Evolutionary conservation across 30 jellyfish, hydroid and myxozoan species (phyloP).

Genomic region (Hydractinia symbiolongicarpus): DNA sequence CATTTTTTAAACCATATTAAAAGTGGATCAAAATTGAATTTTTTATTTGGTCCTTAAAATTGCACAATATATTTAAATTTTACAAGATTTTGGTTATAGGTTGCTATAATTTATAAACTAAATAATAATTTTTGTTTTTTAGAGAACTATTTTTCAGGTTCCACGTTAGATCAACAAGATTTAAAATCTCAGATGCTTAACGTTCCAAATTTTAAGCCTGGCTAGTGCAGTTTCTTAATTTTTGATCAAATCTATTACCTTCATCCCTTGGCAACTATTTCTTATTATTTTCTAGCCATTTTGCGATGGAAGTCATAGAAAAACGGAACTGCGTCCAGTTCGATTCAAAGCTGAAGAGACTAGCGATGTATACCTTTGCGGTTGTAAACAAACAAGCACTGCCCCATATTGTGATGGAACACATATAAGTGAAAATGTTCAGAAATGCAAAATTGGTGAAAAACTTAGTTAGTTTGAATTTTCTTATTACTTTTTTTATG

Average conservation of each 20-base stretch:
- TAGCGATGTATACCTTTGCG: constrained; percentile 57
- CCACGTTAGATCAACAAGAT: too few relatives aligned
- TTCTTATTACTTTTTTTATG: background rate
- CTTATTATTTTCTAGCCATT: constrained; percentile 50
- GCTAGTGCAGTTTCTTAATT: background rate
- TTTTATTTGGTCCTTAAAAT: too few relatives aligned
- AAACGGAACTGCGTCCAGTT: constrained; percentile 58
- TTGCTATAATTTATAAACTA: too few relatives aligned
- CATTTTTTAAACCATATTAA: too few relatives aligned
- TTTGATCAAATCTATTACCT: background rate
- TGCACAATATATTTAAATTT: background rate
- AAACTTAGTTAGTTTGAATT: background rate
- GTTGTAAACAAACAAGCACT: constrained; percentile 77
- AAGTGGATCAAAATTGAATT: too few relatives aligned
- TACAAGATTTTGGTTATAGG: too few relatives aligned
- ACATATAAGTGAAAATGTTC: constrained; percentile 61
- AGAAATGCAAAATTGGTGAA: constrained; percentile 27
- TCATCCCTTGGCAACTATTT: background rate
- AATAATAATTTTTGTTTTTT: too few relatives aligned
- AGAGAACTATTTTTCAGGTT: too few relatives aligned
- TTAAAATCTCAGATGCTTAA: too few relatives aligned
- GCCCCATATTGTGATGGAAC: constrained; percentile 94
- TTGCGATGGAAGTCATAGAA: constrained; percentile 85
- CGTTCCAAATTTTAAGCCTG: background rate
- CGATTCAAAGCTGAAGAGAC: constrained; percentile 60